Percentiles rank a stretch among this genome's conserved stretches.
Conservation (phyloP, 2,797 vertebrate genomes). For the Micrastur ruficollis region DNA sequence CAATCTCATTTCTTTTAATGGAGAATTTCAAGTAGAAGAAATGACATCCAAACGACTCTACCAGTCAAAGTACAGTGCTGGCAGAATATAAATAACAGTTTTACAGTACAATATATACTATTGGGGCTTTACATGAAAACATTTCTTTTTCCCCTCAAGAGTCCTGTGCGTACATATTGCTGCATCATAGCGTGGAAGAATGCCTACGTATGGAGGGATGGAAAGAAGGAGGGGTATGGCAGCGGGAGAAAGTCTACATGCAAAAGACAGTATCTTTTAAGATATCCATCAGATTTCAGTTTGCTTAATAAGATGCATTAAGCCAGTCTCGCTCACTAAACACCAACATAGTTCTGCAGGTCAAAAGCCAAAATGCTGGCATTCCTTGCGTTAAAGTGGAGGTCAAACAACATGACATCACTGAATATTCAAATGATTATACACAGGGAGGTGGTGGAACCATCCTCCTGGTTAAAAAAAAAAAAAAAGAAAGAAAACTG, state of each 20-base stretch:
- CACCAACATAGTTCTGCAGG: neutral
- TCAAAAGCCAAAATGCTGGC: constrained; percentile 21
- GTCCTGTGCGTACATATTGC: neutral
- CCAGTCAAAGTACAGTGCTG: neutral
- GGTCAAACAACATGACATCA: constrained; percentile 37
- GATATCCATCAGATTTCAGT: neutral
- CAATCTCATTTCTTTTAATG: constrained; percentile 13
- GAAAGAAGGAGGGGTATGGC: neutral
- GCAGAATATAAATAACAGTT: neutral
- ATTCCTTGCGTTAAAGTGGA: neutral
- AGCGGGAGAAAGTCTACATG: neutral
- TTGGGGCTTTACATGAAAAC: neutral
- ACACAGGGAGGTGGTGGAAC: neutral
- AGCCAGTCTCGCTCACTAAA: neutral
- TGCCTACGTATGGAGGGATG: neutral
- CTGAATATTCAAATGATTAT: constrained; percentile 39
- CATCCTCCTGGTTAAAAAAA: neutral
- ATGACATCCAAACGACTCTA: neutral
- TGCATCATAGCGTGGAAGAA: neutral
- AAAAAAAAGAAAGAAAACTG: neutral
- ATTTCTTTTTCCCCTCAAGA: neutral
- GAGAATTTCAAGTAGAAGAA: constrained; percentile 9
- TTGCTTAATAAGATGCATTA: neutral
- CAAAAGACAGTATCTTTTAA: neutral
- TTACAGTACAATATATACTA: neutral